Base-by-base conservation (phyloP, 2,113 vertebrate species). In the Onychorhynchus coronatus region DNA sequence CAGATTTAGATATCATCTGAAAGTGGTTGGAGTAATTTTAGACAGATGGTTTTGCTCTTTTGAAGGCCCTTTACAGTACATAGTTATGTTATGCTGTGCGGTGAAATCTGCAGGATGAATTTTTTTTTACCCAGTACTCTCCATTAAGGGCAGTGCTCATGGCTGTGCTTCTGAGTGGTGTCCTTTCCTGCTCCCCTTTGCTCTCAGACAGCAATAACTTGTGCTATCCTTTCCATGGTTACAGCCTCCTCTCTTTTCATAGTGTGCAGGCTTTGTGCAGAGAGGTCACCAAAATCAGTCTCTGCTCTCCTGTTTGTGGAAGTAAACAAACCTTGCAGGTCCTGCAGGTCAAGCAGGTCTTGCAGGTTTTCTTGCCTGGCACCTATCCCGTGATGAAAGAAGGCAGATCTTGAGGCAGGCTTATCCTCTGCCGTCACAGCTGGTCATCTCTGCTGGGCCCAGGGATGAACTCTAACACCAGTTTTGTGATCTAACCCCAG, bases 41-140 rank as follows among this genome's bases (percentile, higher is more conserved):
- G 77, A 76, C 67, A 96, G 91, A 97, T 75, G 41, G 49, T 61
- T 93, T 67, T 91, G 66, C 61, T 96, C 84, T 97, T 95, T 94
- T 95, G 74, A 91, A 87, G 77, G 49, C n/a, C 65, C 63, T 85
- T 70, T 88, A 68, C 75, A 59, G 37, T 46, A 78, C 7, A 2
- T 8, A 20, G 59, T 80, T 88, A 89, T 63, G 41, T 61, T 94
- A 14, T 17, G 42, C n/a, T 70, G 23, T 61, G 41, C 55, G 70
- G 72, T 89, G 75, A 97, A 92, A 92, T 96, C 94, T 95, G 87
- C 66, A 95, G 67, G 47, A 88, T 44, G 85, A 80, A 55, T 42
- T 78, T 96, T 94, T 81, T 56, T 88, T 93, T 81, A 85, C 39
- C 31, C 28, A 6, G 28, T 86, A 89, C 17, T 55, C 31, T 50